Conservation (phyloP, 2,888 invertebrate genomes). For the Athalia cordata region DNA sequence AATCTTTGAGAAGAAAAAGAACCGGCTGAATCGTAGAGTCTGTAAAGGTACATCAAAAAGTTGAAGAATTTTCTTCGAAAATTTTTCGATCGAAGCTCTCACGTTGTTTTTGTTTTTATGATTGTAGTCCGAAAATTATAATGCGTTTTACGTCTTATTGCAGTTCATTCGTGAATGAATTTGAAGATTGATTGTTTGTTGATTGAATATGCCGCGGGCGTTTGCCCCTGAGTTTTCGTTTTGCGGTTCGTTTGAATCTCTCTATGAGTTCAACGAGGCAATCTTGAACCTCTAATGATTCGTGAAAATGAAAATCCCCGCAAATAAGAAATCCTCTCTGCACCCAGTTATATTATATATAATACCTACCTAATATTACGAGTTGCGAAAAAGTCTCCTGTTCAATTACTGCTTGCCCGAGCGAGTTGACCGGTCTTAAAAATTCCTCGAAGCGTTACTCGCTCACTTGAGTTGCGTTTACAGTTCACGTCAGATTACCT, state of each 20-base stretch:
- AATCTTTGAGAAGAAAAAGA: no score
- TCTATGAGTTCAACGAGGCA: conserved; percentile 59
- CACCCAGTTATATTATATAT: no score
- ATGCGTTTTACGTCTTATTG: no score
- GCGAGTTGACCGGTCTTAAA: conserved; percentile 54
- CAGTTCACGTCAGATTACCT: conserved; percentile 37
- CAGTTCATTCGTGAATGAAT: background rate
- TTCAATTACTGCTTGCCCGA: conserved; percentile 21
- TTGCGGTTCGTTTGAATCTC: conserved; percentile 66
- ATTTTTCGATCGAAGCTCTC: no score
- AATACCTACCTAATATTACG: no score
- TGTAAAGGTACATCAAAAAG: no score
- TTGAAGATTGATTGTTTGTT: background rate
- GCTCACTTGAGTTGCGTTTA: conserved; percentile 41
- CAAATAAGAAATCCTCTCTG: no score
- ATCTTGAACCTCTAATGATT: conserved; percentile 60
- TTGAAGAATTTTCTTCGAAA: no score
- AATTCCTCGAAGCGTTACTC: conserved; percentile 61
- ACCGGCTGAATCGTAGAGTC: no score
- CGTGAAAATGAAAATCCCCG: conserved; percentile 50
- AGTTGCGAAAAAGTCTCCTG: conserved; percentile 17
- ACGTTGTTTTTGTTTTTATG: no score
- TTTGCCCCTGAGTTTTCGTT: conserved; percentile 46
- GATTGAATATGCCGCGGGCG: no score
- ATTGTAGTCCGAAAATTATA: no score